Percentiles rank a stretch among this genome's conserved stretches.
Evolutionary conservation across 2,113 vertebrate species (phyloP).

Genomic region (Oreotragus oreotragus): DNA sequence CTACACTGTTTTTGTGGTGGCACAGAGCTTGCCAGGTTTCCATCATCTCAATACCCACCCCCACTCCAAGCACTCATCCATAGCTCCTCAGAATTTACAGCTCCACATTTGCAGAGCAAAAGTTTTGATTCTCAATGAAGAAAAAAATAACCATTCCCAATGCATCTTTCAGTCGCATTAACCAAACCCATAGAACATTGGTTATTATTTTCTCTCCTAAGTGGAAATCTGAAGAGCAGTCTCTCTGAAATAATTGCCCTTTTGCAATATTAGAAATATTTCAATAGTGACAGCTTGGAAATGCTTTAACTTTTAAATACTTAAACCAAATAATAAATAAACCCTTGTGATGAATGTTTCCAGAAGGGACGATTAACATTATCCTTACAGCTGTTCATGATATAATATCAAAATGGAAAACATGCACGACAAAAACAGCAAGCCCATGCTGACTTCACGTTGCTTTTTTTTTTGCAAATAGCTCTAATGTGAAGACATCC

Average conservation of each 20-base stretch:
- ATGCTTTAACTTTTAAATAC: constrained; percentile 83
- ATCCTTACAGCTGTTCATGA: constrained; percentile 85
- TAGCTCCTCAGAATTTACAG: background rate
- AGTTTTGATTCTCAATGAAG: background rate
- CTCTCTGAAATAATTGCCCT: constrained; percentile 74
- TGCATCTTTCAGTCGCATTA: background rate
- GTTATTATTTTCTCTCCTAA: constrained; percentile 63
- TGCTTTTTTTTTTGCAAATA: constrained; percentile 38
- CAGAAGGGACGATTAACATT: constrained; percentile 83
- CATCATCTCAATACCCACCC: too few relatives aligned
- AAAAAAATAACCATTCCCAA: background rate
- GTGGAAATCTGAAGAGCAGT: constrained; percentile 48
- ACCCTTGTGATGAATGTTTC: constrained; percentile 84
- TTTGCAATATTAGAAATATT: constrained; percentile 80
- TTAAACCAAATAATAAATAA: constrained; percentile 85
- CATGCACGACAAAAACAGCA: constrained; percentile 71
- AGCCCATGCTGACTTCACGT: constrained; percentile 74
- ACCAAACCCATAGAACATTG: background rate
- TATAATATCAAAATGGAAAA: constrained; percentile 86
- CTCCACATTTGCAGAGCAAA: background rate
- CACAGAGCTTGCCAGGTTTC: background rate
- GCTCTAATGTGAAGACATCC: constrained; percentile 79
- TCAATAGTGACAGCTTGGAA: constrained; percentile 84
- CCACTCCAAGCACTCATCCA: accelerated
- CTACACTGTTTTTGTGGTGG: background rate